phyloP scores from a whole-genome alignment of 2,113 vertebrate species.

The Tauraco erythrolophus region DNA sequence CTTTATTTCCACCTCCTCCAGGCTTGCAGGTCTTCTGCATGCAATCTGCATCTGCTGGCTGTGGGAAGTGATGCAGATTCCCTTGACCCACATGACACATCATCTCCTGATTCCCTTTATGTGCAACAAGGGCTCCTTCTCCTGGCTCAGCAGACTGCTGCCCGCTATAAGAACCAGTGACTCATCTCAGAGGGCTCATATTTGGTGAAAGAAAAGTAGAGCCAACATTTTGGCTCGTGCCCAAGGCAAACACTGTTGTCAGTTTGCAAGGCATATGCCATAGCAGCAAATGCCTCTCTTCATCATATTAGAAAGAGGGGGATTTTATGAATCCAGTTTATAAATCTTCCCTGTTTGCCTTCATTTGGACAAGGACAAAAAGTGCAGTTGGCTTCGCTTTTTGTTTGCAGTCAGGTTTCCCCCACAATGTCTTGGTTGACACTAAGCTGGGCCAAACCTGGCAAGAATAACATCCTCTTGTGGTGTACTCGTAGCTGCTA shows the following conservation, averaged over 20 bases:
- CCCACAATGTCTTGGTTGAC: not conserved
- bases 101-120: not conserved
- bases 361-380: not conserved
- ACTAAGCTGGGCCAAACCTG: conserved; percentile 20
- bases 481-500: conserved; percentile 7
- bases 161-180: conserved; percentile 7
- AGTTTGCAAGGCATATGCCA: not conserved
- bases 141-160: not conserved
- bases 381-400: not conserved
- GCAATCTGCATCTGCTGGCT: not conserved
- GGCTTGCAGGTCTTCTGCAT: not conserved
- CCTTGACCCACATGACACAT: conserved; percentile 15
- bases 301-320: not conserved
- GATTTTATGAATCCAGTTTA: not conserved
- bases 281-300: not conserved
- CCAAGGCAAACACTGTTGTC: conserved; percentile 6
- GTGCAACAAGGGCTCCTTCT: conserved; percentile 26
- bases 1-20: not conserved
- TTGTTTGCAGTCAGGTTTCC: conserved; percentile 26
- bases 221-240: not conserved
- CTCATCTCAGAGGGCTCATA: conserved; percentile 18
- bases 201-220: not conserved
- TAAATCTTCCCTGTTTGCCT: not conserved
- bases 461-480: conserved; percentile 20
- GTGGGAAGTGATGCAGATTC: not conserved